Conservation (phyloP, 1,140 invertebrate species). For the Nebria ingens region DNA sequence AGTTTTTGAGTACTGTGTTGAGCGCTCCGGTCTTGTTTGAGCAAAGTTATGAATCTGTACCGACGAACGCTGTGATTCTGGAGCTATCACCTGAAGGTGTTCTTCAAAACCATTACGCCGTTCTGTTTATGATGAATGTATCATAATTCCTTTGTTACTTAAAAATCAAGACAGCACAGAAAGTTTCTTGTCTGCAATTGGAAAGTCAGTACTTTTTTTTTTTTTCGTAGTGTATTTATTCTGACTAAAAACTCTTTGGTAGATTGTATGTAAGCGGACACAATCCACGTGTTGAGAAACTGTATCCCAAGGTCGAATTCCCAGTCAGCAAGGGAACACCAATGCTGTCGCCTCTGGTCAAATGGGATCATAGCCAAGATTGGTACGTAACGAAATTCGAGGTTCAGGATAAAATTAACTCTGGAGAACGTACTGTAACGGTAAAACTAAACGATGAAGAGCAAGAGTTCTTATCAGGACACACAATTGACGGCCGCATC, state of each 20-base stretch:
- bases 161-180: not conserved
- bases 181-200: not conserved
- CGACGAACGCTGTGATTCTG: slow-evolving; percentile 21
- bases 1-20: slow-evolving; percentile 56
- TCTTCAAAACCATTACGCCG: slow-evolving; percentile 31
- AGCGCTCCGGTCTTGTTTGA: slow-evolving; percentile 26
- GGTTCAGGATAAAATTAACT: slow-evolving; percentile 29
- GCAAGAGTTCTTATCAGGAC: slow-evolving; percentile 68
- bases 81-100: slow-evolving; percentile 49
- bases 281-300: slow-evolving; percentile 39
- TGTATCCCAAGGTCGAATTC: slow-evolving; percentile 42
- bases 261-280: slow-evolving; percentile 50
- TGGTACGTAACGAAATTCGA: slow-evolving; percentile 30
- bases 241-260: not conserved
- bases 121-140: slow-evolving; percentile 36
- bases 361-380: slow-evolving; percentile 51
- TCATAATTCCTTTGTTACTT: not conserved
- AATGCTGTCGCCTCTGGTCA: slow-evolving; percentile 47
- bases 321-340: slow-evolving; percentile 53
- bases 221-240: not conserved
- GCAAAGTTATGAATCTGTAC: slow-evolving; percentile 19
- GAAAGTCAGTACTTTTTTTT: not conserved
- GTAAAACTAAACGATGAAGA: slow-evolving; percentile 53
- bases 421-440: slow-evolving; percentile 47
- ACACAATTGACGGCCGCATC: slow-evolving; percentile 80